A percentile compares a stretch with the other conserved stretches of the same genome.
Evolutionary conservation across 2,797 vertebrate genomes (phyloP).

Genomic region (Sebastes kiyomatsui): DNA sequence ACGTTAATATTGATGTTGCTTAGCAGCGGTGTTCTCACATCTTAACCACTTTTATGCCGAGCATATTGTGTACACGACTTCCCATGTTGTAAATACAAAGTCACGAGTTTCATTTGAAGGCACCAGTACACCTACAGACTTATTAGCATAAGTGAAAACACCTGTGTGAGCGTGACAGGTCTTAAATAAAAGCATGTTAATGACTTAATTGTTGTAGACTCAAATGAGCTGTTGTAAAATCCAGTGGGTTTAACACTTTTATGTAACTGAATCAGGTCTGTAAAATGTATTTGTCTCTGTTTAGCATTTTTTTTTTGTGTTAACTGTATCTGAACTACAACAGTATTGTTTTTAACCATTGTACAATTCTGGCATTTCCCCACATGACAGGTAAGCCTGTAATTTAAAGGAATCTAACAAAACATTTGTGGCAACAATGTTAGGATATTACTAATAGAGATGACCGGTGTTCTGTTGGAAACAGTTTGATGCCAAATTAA

Average conservation of each 20-base stretch:
- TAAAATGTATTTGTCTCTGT: background rate
- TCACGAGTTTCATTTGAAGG: too few relatives aligned
- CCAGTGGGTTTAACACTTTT: background rate
- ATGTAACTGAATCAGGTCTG: background rate
- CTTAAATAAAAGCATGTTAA: background rate
- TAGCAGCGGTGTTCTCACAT: too few relatives aligned
- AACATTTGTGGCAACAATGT: background rate
- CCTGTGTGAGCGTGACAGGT: too few relatives aligned
- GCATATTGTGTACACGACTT: too few relatives aligned
- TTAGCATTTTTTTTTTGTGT: background rate
- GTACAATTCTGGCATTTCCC: background rate
- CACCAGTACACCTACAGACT: too few relatives aligned
- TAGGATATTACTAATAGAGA: constrained; percentile 14
- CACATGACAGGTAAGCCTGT: background rate
- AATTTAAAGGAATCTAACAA: background rate
- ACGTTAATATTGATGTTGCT: too few relatives aligned
- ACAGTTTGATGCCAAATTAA: background rate
- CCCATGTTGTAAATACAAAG: too few relatives aligned
- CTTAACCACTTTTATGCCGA: too few relatives aligned
- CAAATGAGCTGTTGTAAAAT: background rate
- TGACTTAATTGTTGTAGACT: background rate
- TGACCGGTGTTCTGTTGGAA: background rate
- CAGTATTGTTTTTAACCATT: background rate
- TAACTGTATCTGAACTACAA: background rate
- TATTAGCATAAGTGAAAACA: too few relatives aligned